Evolutionary conservation across 92 coral and sea anemone species (phyloP).

Genomic region (Desmophyllum pertusum): DNA sequence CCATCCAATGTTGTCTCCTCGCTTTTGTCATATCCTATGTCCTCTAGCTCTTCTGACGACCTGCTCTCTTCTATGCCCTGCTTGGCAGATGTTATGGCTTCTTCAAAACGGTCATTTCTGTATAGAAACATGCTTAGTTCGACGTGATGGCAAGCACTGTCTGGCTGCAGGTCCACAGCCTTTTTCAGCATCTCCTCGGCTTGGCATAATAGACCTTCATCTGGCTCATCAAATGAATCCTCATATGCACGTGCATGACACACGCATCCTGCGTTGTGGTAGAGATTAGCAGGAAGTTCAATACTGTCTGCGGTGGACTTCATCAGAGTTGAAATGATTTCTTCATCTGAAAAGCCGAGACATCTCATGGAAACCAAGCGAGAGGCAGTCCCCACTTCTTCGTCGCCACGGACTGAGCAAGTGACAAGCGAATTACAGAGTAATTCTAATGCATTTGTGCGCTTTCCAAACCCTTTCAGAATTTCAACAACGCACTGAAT

Average conservation of each 20-base stretch:
- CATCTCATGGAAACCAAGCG: slow-evolving; percentile 14
- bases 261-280: neutral
- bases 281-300: neutral
- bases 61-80: neutral
- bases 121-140: slow-evolving; percentile 20
- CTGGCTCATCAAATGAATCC: neutral
- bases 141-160: neutral
- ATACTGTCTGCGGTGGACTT: neutral
- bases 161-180: slow-evolving; percentile 9
- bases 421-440: neutral
- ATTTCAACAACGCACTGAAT: slow-evolving; percentile 1
- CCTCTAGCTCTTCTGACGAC: neutral
- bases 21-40: neutral
- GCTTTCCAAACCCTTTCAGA: neutral
- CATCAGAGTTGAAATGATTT: neutral
- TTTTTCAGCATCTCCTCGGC: slow-evolving; percentile 1
- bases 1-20: slow-evolving; percentile 16
- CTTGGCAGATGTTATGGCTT: slow-evolving; percentile 1
- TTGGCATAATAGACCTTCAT: neutral
- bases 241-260: neutral
- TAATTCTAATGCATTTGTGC: neutral
- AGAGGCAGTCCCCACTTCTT: neutral
- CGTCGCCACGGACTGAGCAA: neutral
- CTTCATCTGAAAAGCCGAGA: slow-evolving; percentile 12
- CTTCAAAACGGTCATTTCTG: slow-evolving; percentile 15